Evolutionary conservation across 2,888 invertebrate species (phyloP), one percentile per base, ranked within the genome.

Genomic region (Rosalia funebris): DNA sequence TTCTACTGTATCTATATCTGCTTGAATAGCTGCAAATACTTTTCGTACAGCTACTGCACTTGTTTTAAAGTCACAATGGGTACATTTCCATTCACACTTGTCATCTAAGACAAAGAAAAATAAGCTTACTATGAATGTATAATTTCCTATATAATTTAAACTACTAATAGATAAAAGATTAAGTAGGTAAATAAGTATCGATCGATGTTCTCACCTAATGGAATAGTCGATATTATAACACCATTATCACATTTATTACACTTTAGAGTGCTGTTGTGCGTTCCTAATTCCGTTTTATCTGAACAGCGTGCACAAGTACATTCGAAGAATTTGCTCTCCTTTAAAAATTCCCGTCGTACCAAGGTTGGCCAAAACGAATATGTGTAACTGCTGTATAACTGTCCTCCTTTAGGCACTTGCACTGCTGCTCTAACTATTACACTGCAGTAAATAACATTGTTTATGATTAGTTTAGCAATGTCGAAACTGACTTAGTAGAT

Each of bases 281-380:
- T 92, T 5, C 89, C 91, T 42, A 94, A 80, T 77, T 95, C 95
- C 0, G 89, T 90, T 7, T 92, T 91, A 79, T 94, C 93, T 1
- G 85, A 82, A 75, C 94, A 95, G 50, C 94, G 85, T 1, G 82
- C 73, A 71, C 94, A 95, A 20, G 84, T 85, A 78, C 94, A 95
- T 12, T 85, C 84, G 79, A 95, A 95, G 80, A 89, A 91, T 83
- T 94, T 94, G 19, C 92, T 89, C 73, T 89, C 87, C 52, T 84
- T 82, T 1, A 95, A 82, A 76, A 87, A 88, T 65, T 87, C 87
- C 44, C 92, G 85, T 0, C 95, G 84, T 32, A 88, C 80, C 10
- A 88, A 75, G 0, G 94, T 94, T 0, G 91, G 91, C 55, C 89
- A 86, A 14, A 94, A 79, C 0, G 89, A 87, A 76, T 91, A 88